A percentile compares a stretch with the other conserved stretches of the same genome.
Evolutionary conservation across 1,140 invertebrate genomes (phyloP).

Genomic region (Panonychus citri): DNA sequence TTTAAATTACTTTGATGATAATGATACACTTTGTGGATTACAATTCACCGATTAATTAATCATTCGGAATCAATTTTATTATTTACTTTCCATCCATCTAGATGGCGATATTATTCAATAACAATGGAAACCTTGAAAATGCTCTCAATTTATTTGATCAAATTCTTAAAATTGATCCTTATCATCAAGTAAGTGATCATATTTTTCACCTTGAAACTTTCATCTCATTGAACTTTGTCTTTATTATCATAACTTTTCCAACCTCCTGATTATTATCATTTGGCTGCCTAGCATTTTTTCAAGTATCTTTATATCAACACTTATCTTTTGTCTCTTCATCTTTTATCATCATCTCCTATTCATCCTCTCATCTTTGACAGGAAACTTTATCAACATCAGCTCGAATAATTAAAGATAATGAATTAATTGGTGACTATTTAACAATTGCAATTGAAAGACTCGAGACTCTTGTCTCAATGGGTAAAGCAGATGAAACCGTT

Average conservation of each 20-base stretch:
- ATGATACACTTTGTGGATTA: too few relatives aligned
- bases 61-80: neutral
- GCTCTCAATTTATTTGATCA: conserved; percentile 23
- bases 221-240: neutral
- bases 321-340: too few relatives aligned
- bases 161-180: conserved; percentile 22
- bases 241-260: neutral
- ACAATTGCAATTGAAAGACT: conserved; percentile 6
- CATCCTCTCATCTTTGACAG: neutral
- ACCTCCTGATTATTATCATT: neutral
- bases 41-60: too few relatives aligned
- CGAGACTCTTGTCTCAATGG: neutral
- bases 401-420: conserved; percentile 8
- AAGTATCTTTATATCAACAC: neutral
- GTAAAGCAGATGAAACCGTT: conserved; percentile 6
- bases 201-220: neutral
- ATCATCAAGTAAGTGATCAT: conserved; percentile 4
- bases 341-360: neutral
- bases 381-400: conserved; percentile 7
- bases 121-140: conserved; percentile 18
- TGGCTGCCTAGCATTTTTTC: neutral
- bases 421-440: neutral
- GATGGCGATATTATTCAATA: conserved; percentile 24
- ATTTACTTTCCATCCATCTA: conserved; percentile 8
- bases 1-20: too few relatives aligned